Evolutionary conservation across 2,113 vertebrate genomes (phyloP).

Genomic region (Malaclemys terrapin): DNA sequence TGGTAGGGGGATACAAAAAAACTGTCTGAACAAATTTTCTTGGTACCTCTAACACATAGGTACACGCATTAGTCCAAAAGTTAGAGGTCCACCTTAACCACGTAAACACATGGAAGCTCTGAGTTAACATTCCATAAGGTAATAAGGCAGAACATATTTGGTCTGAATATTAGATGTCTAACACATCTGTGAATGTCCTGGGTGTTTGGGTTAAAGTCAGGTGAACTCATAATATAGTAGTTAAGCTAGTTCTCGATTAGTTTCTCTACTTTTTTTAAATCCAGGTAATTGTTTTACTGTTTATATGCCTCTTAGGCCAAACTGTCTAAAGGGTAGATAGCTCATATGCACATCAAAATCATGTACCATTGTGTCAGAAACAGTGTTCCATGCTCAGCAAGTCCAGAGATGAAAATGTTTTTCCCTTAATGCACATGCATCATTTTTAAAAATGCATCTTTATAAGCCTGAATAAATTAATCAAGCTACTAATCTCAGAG

Average conservation of each 20-base stretch:
- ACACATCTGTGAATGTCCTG: constrained; percentile 7
- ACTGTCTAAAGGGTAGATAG: constrained; percentile 41
- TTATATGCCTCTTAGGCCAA: constrained; percentile 30
- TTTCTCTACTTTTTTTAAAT: constrained; percentile 4
- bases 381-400: constrained; percentile 19
- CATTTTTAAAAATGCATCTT: neutral
- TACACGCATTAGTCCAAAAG: neutral
- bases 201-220: constrained; percentile 20
- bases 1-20: neutral
- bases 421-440: neutral
- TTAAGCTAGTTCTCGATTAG: neutral
- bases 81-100: neutral
- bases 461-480: constrained; percentile 20
- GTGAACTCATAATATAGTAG: neutral
- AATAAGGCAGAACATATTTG: neutral
- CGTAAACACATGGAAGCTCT: neutral
- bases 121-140: neutral
- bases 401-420: constrained; percentile 21
- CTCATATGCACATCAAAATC: neutral
- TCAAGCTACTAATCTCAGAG: neutral
- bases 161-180: neutral
- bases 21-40: neutral
- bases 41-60: neutral
- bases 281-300: constrained; percentile 4
- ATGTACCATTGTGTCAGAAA: constrained; percentile 50